Percentiles rank a stretch among this genome's conserved stretches.
These are phyloP conservation scores for Meteorus cinctellus DNA, from an alignment of 2,888 invertebrate species.

Conservation along the genomic window DNA sequence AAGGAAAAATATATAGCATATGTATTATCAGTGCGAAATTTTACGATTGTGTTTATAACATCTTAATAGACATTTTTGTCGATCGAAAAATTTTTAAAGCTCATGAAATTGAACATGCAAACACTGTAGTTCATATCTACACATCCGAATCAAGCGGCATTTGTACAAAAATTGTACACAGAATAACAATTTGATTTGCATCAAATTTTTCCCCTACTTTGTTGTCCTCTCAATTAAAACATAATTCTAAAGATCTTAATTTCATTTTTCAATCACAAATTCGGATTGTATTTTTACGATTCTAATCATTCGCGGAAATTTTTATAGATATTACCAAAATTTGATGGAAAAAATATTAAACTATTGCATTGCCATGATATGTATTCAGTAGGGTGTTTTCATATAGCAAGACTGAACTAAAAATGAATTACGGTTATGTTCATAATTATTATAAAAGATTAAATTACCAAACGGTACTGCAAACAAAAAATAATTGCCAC, in stretches of 20 bases:
- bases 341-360: not conserved
- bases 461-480: not conserved
- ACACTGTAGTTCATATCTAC: slow-evolving; percentile 17
- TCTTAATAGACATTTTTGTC: not conserved
- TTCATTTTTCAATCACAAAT: slow-evolving; percentile 51
- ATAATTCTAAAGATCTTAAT: slow-evolving; percentile 56
- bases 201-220: slow-evolving; percentile 15
- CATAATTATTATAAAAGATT: not conserved
- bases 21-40: slow-evolving; percentile 35
- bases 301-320: slow-evolving; percentile 54
- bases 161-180: slow-evolving; percentile 50
- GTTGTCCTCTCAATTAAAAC: not conserved
- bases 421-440: not conserved
- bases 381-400: not conserved
- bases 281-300: slow-evolving; percentile 18
- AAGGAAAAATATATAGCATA: slow-evolving; percentile 9
- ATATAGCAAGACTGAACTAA: not conserved
- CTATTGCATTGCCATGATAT: slow-evolving; percentile 10
- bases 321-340: not conserved
- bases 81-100: slow-evolving; percentile 4
- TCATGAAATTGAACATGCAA: not conserved
- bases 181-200: slow-evolving; percentile 50
- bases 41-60: slow-evolving; percentile 27
- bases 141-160: slow-evolving; percentile 48
- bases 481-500: slow-evolving; percentile 34